Base-by-base conservation (phyloP, 2,888 invertebrate genomes). In the Liopterus haemorrhoidalis region DNA sequence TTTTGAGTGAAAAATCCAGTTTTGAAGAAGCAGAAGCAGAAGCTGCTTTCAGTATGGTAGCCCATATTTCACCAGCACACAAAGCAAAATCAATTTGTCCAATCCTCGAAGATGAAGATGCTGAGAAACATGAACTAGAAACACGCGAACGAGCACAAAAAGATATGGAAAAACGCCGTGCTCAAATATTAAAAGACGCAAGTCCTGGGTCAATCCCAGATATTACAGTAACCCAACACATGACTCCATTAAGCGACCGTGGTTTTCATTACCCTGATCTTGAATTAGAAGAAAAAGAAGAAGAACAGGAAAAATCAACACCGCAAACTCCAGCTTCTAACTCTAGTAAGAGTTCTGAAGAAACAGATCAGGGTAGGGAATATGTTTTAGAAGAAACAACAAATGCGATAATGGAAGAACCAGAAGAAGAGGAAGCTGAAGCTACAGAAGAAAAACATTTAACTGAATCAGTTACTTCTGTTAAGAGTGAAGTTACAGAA, bases 281-380 rank as follows among this genome's bases (percentile, higher is more conserved):
- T 47, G 70, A 71, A 51, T 50, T 68, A 31, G 70, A 70, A 57
- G 66, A 67, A 38, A 62, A 68, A 51, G 66, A 67, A 49, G 57
- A 59, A 43, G 51, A 58, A 24, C 49, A 52, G 25, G 67, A 72
- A 56, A 57, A 71, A 41, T 72, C 74, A 6, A 75, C 78, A 2
- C 76, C 76, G 3, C 76, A 76, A 52, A 77, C 78, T 20, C 79
- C 79, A 20, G 70, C 75, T 46, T 79, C 79, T 12, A 72, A 71
- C 28, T 79, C 80, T 1, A 80, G 79, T 57, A 76, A 77, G 62
- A 78, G 78, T 57, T 79, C 80, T 4, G 70, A 80, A 49, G 78
- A 79, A 41, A 76, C 78, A 14, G 78, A 81, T 54, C 78, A 79
- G 61, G 79, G 79, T 8, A 67, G 73, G 52, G 79, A 81, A 64